phyloP scores from a whole-genome alignment of 2,888 invertebrate species.

The Scrobipalpa atriplicella region DNA sequence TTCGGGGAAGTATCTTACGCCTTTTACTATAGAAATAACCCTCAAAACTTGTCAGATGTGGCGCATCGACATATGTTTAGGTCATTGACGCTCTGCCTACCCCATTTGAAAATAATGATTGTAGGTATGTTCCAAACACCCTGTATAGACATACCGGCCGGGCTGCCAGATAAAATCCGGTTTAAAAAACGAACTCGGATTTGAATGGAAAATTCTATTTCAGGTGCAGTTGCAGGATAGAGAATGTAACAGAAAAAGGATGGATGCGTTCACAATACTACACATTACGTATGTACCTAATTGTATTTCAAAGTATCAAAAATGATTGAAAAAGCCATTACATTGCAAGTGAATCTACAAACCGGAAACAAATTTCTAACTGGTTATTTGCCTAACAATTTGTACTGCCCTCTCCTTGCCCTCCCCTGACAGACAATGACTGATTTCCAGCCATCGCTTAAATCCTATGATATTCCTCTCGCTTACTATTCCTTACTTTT shows the following conservation, averaged over 20 bases:
- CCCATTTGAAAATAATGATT: too few relatives aligned
- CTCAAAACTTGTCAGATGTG: too few relatives aligned
- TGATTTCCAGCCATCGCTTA: background rate
- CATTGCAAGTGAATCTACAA: too few relatives aligned
- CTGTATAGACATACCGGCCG: background rate
- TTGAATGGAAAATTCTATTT: slow-evolving; percentile 18
- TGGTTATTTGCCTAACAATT: background rate
- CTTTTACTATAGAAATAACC: too few relatives aligned
- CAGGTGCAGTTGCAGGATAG: background rate
- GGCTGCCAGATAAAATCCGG: background rate
- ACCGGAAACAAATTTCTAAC: too few relatives aligned
- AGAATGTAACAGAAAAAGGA: background rate
- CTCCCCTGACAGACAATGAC: background rate
- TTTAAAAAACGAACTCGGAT: slow-evolving; percentile 20
- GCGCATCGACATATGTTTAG: too few relatives aligned
- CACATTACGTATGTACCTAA: too few relatives aligned
- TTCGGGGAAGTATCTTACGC: too few relatives aligned
- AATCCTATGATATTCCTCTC: background rate
- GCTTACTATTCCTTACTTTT: slow-evolving; percentile 3
- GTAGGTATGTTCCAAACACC: too few relatives aligned
- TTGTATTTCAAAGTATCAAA: too few relatives aligned
- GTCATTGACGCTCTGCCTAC: too few relatives aligned
- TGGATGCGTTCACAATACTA: background rate
- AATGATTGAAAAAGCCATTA: too few relatives aligned
- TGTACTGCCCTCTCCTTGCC: background rate